These are phyloP conservation scores for Asobara japonica DNA, from an alignment of 1,140 invertebrate genomes.

Conservation along the genomic window DNA sequence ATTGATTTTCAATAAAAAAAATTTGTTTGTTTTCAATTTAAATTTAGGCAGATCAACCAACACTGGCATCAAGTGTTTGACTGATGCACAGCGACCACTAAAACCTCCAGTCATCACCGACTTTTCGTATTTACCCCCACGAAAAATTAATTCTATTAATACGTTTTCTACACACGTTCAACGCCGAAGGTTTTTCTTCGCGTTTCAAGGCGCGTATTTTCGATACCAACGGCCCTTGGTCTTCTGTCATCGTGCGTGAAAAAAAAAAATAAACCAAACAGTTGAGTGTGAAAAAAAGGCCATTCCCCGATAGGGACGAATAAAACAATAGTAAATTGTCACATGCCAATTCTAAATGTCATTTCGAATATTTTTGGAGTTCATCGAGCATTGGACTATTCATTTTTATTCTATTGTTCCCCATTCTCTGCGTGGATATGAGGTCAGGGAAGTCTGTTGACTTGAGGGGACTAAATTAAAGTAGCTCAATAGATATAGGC, in stretches of 20 bases:
- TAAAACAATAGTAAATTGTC: neutral
- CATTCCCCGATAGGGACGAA: neutral
- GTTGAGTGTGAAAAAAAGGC: neutral
- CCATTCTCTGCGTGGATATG: neutral
- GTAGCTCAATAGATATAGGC: neutral
- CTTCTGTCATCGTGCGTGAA: neutral
- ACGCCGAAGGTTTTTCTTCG: slow-evolving; percentile 30
- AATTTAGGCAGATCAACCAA: slow-evolving; percentile 34
- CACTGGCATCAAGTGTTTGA: slow-evolving; percentile 60
- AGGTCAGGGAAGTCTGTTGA: neutral
- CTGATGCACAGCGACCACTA: slow-evolving; percentile 53
- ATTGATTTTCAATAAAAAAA: too few species aligned
- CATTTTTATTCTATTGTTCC: neutral
- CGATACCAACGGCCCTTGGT: slow-evolving; percentile 26
- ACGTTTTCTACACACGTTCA: slow-evolving; percentile 35
- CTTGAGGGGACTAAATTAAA: slow-evolving; percentile 9
- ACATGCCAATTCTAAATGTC: neutral
- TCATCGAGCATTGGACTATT: neutral
- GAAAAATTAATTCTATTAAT: slow-evolving; percentile 56
- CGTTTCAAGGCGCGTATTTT: slow-evolving; percentile 48
- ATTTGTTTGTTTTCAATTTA: too few species aligned
- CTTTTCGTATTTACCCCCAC: slow-evolving; percentile 49
- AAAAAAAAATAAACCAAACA: neutral
- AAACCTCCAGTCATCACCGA: slow-evolving; percentile 50
- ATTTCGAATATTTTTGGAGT: neutral